Percentiles rank a stretch among this genome's conserved stretches.
Evolutionary conservation across 2,113 vertebrate genomes (phyloP).

Genomic region (Leucopsar rothschildi): DNA sequence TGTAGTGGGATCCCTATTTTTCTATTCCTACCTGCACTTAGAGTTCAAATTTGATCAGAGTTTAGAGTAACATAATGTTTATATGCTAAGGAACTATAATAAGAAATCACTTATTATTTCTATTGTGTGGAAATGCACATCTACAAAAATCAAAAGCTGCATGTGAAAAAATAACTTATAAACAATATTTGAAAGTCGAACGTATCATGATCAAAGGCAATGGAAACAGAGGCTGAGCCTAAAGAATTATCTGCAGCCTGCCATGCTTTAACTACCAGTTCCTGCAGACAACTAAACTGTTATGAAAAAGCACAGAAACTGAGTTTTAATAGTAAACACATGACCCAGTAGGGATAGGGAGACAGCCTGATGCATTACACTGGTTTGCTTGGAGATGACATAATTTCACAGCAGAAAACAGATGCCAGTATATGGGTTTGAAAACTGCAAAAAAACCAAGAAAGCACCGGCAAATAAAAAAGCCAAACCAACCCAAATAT

Average conservation of each 20-base stretch:
- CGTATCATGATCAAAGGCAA: constrained; percentile 29
- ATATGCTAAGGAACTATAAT: background rate
- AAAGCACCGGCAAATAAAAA: background rate
- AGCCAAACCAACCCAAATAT: background rate
- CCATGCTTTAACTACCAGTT: constrained; percentile 1
- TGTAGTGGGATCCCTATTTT: background rate
- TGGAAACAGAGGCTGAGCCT: background rate
- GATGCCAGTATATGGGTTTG: background rate
- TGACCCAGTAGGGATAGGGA: background rate
- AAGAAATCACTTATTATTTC: background rate
- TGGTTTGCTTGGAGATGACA: background rate
- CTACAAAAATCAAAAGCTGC: background rate
- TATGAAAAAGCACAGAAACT: constrained; percentile 38
- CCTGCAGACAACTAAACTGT: constrained; percentile 13
- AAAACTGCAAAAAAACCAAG: background rate
- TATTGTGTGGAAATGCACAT: background rate
- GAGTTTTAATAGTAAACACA: constrained; percentile 26
- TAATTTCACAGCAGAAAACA: background rate
- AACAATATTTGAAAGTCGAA: background rate
- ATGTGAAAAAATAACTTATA: background rate
- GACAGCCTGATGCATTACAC: background rate
- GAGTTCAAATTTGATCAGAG: background rate
- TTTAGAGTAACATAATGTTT: background rate
- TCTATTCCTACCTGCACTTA: background rate
- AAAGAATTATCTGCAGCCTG: constrained; percentile 22